These are phyloP conservation scores for Malurus melanocephalus DNA, from an alignment of 2,113 vertebrate species.

Conservation along the genomic window DNA sequence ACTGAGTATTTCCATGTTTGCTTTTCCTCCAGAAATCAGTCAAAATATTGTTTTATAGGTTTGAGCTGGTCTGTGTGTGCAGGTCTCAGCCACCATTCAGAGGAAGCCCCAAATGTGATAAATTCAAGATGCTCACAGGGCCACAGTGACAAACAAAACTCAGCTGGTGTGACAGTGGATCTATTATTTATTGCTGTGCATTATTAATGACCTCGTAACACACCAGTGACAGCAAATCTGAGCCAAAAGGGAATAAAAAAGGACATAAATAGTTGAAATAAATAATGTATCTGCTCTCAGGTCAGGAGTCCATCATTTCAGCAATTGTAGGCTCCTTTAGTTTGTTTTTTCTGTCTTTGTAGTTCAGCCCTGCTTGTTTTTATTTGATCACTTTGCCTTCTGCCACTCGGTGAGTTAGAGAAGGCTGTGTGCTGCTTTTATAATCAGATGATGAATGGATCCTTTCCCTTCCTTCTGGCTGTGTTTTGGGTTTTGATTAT, in stretches of 20 bases:
- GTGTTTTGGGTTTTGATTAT: neutral
- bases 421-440: neutral
- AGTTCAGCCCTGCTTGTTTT: neutral
- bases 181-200: conserved; percentile 17
- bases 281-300: conserved; percentile 39
- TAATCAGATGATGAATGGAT: neutral
- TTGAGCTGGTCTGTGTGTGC: neutral
- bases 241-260: conserved; percentile 20
- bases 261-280: conserved; percentile 40
- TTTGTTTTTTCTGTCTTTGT: neutral
- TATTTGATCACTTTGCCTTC: neutral
- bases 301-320: neutral
- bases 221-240: neutral
- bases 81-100: neutral
- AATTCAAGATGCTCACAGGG: neutral
- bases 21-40: neutral
- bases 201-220: conserved; percentile 36
- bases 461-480: neutral
- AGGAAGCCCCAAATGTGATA: neutral
- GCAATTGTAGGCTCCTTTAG: neutral
- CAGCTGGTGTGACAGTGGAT: neutral
- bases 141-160: neutral
- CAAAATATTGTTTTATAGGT: neutral
- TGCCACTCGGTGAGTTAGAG: neutral
- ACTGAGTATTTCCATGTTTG: neutral